These are phyloP conservation scores for Hypotaenidia okinawae DNA, from an alignment of 2,797 vertebrate species.

Conservation along the genomic window DNA sequence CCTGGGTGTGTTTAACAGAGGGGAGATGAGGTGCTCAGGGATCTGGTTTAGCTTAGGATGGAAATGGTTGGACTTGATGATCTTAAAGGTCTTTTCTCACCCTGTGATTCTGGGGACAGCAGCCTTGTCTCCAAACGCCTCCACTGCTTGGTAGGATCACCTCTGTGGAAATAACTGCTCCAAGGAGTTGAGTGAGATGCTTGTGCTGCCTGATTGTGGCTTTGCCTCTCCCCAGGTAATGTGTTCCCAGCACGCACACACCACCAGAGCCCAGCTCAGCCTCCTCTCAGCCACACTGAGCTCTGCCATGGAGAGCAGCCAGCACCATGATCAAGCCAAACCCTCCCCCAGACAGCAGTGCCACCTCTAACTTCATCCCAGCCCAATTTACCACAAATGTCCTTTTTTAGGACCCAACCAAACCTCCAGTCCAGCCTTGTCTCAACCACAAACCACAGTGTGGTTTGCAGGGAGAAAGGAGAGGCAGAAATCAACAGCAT, in stretches of 20 bases:
- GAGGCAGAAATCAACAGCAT: not conserved
- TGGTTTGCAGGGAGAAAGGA: not conserved
- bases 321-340: not conserved
- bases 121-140: not conserved
- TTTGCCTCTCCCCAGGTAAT: not conserved
- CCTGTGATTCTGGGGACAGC: not conserved
- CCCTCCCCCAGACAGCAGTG: not conserved
- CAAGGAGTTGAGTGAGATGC: not conserved
- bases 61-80: too few species aligned
- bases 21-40: too few species aligned
- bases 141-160: not conserved
- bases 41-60: too few species aligned
- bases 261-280: not conserved
- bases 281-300: not conserved
- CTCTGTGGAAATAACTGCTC: not conserved
- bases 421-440: not conserved
- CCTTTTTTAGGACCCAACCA: not conserved
- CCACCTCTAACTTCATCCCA: not conserved
- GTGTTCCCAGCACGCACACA: not conserved
- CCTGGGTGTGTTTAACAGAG: too few species aligned
- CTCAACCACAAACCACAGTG: not conserved
- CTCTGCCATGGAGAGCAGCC: not conserved
- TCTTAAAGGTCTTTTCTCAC: too few species aligned
- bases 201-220: too few species aligned
- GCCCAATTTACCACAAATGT: not conserved